phyloP scores from a whole-genome alignment of 2,797 vertebrate species.

The Thripadectes ignobilis region DNA sequence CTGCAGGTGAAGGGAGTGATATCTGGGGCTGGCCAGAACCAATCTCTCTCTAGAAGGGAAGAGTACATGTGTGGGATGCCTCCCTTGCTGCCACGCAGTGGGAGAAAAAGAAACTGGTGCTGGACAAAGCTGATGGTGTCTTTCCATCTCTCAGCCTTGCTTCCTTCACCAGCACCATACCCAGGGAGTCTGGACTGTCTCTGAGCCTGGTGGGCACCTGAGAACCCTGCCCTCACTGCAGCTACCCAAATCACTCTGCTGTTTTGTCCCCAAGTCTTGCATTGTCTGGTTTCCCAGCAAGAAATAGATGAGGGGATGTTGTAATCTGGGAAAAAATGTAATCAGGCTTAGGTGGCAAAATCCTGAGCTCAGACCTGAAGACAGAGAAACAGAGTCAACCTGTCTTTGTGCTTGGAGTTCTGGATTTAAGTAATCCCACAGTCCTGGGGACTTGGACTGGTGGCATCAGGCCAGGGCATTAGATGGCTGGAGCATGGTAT shows the following conservation, averaged over 20 bases:
- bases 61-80: not conserved
- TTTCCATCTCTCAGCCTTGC: not conserved
- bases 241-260: rapidly evolving
- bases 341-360: not conserved
- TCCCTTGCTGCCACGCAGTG: not conserved
- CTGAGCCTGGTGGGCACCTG: too few relatives aligned
- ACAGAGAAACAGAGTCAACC: not conserved
- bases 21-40: not conserved
- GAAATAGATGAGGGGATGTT: not conserved
- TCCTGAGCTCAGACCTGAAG: not conserved
- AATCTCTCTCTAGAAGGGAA: not conserved
- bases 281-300: rapidly evolving
- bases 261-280: rapidly evolving
- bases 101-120: not conserved
- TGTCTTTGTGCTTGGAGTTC: not conserved
- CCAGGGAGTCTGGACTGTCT: not conserved
- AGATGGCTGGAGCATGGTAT: rapidly evolving
- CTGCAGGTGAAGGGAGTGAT: not conserved
- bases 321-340: rapidly evolving
- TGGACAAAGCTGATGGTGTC: not conserved
- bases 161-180: not conserved
- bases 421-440: not conserved
- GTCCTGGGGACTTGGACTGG: not conserved
- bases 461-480: rapidly evolving
- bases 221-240: not conserved